These are phyloP conservation scores for Cebidichthys violaceus DNA, from an alignment of 2,113 vertebrate genomes.

Conservation along the genomic window DNA sequence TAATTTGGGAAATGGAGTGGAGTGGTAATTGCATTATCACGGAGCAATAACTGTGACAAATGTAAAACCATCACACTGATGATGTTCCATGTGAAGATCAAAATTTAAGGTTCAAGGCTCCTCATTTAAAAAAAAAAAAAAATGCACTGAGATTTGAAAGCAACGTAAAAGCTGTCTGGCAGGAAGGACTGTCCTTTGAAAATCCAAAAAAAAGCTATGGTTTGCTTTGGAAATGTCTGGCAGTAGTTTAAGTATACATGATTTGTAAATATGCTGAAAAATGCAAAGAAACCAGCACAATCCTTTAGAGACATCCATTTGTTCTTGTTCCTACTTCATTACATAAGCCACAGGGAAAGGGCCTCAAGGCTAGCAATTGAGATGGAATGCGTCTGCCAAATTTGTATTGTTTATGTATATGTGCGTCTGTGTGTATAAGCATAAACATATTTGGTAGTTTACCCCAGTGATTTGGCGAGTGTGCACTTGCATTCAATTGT, in stretches of 20 bases:
- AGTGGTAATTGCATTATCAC: background rate
- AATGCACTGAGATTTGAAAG: background rate
- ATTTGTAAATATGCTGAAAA: constrained; percentile 50
- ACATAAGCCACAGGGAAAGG: constrained; percentile 28
- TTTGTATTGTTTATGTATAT: background rate
- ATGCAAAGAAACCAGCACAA: constrained; percentile 17
- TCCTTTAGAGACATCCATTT: constrained; percentile 28
- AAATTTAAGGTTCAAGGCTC: background rate
- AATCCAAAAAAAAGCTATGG: background rate
- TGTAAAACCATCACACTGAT: background rate
- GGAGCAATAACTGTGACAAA: background rate
- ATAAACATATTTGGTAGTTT: constrained; percentile 11
- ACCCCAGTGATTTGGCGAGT: constrained; percentile 3
- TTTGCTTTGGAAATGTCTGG: background rate
- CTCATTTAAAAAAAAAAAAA: background rate
- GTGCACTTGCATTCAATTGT: constrained; percentile 33
- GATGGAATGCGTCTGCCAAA: constrained; percentile 28
- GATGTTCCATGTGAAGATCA: background rate
- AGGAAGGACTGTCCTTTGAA: background rate
- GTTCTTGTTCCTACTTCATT: constrained; percentile 38
- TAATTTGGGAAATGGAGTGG: background rate
- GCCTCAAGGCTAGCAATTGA: constrained; percentile 24
- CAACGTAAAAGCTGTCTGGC: background rate
- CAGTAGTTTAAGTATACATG: background rate
- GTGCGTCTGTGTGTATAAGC: background rate